These are phyloP conservation scores for Hyaena hyaena DNA, from an alignment of 2,113 vertebrate species.

Conservation along the genomic window DNA sequence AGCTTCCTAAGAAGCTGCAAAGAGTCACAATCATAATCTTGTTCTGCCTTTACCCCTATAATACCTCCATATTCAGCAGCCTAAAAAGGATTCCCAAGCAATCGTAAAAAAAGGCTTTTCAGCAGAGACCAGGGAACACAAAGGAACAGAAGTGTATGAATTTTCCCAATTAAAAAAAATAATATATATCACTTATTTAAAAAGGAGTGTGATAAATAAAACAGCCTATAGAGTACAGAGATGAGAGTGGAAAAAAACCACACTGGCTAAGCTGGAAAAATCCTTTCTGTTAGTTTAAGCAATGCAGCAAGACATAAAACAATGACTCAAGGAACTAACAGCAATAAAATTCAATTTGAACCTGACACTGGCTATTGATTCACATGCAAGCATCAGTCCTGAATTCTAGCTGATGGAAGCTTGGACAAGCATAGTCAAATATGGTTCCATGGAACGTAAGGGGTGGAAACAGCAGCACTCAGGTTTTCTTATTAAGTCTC, in stretches of 20 bases:
- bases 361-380: constrained; percentile 42
- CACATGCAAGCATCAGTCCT: background rate
- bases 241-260: background rate
- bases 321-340: constrained; percentile 38
- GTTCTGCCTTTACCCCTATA: background rate
- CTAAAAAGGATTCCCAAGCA: background rate
- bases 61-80: background rate
- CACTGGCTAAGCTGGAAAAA: background rate
- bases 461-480: background rate
- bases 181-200: background rate
- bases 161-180: constrained; percentile 17
- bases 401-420: background rate
- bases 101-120: background rate
- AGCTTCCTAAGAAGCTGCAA: background rate
- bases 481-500: background rate
- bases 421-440: constrained; percentile 1
- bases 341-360: constrained; percentile 5
- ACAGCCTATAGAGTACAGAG: background rate
- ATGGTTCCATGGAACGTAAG: background rate
- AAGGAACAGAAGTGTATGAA: background rate
- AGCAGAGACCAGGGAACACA: background rate
- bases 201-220: background rate
- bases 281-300: constrained; percentile 41
- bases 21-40: background rate
- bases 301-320: constrained; percentile 7